Base-by-base conservation (phyloP, 2,113 vertebrate genomes). In the Labeo catla region DNA sequence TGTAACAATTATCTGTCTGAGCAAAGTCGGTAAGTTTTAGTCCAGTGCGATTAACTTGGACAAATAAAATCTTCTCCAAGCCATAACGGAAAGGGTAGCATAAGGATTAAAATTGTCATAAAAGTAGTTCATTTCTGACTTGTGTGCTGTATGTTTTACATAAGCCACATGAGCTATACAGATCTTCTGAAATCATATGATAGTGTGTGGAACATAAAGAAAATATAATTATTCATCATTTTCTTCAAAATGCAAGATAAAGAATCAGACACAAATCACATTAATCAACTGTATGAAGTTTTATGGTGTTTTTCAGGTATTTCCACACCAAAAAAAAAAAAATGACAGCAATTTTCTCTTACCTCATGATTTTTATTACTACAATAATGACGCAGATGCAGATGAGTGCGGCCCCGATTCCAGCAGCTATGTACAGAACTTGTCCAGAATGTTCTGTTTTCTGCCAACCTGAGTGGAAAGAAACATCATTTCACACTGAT, bases 341-440 rank as follows among this genome's bases (percentile, higher is more conserved):
- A n/a, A 6, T n/a, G n/a, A n/a, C n/a, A n/a, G n/a, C n/a, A n/a
- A n/a, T n/a, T n/a, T n/a, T n/a, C n/a, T n/a, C n/a, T 23, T 47
- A 81, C 78, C 78, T 45, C 8, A 39, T 3, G 23, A 39, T 13
- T 12, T 8, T 70, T 52, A 36, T 12, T 8, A 36, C 16, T 7
- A 70, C 63, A 82, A 9, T 12, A 82, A 68, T 11, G 21, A 21
- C 34, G 16, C 61, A 82, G 63, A 70, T n/a, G 80, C 23, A 39
- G 63, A 70, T 21, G 13, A 82, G 15, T 0, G 1, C 23, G 3
- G 16, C 47, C n/a, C 47, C 80, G 4, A 82, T 12, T 52, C 63
- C 80, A 36, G 63, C 63, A 4, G 23, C 47, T 47, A 28, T 15
- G 2, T n/a, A 8, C 16, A 70, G 28, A 82, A 3, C 43, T 13